Percentiles rank a stretch among this genome's conserved stretches.
phyloP scores from a whole-genome alignment of 2,797 vertebrate species.

The Mormyrops boulengeri region DNA sequence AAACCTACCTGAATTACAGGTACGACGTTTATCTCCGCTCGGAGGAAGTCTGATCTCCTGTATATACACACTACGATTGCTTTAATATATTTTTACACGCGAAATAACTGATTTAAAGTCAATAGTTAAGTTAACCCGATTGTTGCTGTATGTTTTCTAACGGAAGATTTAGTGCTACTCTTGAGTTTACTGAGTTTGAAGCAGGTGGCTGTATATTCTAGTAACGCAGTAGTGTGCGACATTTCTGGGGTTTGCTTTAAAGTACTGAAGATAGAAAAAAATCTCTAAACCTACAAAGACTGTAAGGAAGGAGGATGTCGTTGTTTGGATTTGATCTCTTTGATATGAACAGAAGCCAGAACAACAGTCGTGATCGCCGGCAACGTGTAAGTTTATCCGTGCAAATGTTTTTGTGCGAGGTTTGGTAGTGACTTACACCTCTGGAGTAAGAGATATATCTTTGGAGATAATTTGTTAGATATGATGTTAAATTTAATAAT shows the following conservation, averaged over 20 bases:
- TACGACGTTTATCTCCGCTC: slow-evolving; percentile 29
- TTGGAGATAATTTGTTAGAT: not conserved
- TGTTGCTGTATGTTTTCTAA: not conserved
- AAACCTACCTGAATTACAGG: slow-evolving; percentile 63
- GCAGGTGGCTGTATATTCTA: not conserved
- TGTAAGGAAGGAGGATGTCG: not conserved
- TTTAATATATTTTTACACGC: not conserved
- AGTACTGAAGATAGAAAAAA: not conserved
- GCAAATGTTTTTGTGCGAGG: not conserved
- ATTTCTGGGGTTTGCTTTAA: not conserved
- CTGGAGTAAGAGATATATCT: not conserved
- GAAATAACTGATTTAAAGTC: not conserved
- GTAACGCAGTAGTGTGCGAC: not conserved
- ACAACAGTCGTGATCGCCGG: not conserved
- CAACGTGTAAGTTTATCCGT: not conserved
- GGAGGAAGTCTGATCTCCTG: not conserved
- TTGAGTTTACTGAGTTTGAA: not conserved
- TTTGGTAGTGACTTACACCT: not conserved
- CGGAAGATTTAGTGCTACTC: not conserved
- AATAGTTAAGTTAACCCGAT: not conserved
- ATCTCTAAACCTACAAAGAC: not conserved
- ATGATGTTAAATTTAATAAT: not conserved
- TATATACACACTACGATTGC: not conserved
- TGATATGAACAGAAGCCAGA: not conserved
- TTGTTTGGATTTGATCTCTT: not conserved